Conservation (phyloP, 2,113 vertebrate species). For the Callopanchax toddi region DNA sequence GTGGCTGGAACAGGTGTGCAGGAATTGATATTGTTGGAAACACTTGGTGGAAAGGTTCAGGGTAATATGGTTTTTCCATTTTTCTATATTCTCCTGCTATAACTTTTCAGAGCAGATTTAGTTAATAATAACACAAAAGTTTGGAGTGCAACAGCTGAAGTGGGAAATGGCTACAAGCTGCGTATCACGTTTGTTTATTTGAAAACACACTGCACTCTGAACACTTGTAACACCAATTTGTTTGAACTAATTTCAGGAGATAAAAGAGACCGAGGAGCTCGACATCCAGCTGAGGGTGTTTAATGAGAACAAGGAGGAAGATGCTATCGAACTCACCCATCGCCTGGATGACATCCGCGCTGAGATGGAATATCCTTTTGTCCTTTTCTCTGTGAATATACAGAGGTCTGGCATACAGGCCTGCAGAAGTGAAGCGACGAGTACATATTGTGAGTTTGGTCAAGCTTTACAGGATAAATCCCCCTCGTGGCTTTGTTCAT, state of each 20-base stretch:
- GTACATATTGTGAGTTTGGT: constrained; percentile 47
- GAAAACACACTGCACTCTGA: neutral
- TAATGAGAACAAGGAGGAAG: constrained; percentile 98
- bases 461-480: constrained; percentile 53
- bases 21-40: constrained; percentile 53
- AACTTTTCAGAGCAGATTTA: constrained; percentile 2
- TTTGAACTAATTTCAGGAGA: constrained; percentile 77
- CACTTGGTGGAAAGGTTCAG: constrained; percentile 39
- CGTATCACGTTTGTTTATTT: neutral
- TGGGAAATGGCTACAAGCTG: neutral
- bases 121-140: neutral
- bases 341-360: constrained; percentile 93
- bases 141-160: neutral
- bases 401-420: constrained; percentile 29
- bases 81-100: constrained; percentile 1
- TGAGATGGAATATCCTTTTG: constrained; percentile 99
- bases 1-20: constrained; percentile 71
- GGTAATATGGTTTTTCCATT: constrained; percentile 17
- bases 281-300: constrained; percentile 99
- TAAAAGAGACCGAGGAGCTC: constrained; percentile 98
- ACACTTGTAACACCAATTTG: constrained; percentile 5
- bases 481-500: constrained; percentile 62
- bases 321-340: constrained; percentile 93
- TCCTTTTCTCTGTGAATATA: constrained; percentile 45
- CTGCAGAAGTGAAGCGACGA: constrained; percentile 28